A percentile compares a stretch with the other conserved stretches of the same genome.
These are phyloP conservation scores for Erinaceus europaeus DNA, from an alignment of 2,113 vertebrate genomes.

Conservation along the genomic window DNA sequence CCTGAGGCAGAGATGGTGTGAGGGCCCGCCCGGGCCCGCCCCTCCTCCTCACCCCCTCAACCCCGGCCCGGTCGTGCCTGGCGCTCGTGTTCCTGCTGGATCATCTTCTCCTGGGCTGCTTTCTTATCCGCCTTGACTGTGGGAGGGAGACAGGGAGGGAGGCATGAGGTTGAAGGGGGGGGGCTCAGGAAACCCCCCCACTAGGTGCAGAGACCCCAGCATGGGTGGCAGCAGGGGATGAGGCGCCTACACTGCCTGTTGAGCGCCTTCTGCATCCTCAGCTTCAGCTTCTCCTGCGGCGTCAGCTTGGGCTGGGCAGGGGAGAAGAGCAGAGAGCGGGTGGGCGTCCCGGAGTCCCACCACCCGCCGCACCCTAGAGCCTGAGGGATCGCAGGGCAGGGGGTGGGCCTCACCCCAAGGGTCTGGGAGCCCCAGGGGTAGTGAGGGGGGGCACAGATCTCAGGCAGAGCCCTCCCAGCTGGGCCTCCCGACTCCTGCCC, in stretches of 20 bases:
- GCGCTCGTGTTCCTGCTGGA: conserved; percentile 92
- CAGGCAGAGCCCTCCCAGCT: background rate
- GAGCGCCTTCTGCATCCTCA: conserved; percentile 94
- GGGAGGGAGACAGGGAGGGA: background rate
- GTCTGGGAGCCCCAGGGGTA: background rate
- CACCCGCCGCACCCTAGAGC: conserved; percentile 59
- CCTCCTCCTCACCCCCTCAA: fast-evolving
- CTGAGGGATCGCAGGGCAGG: background rate
- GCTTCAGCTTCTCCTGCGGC: conserved; percentile 92
- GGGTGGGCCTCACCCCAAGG: background rate
- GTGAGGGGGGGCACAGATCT: background rate
- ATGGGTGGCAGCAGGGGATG: fast-evolving
- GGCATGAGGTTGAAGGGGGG: background rate
- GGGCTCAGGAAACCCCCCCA: background rate
- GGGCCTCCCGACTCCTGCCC: conserved; percentile 48
- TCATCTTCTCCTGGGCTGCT: conserved; percentile 93
- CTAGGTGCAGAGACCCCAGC: too few species aligned
- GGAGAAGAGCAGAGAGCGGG: conserved; percentile 45
- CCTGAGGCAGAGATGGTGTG: conserved; percentile 76
- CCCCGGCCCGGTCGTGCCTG: conserved; percentile 80
- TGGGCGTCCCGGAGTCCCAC: conserved; percentile 59
- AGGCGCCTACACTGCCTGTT: conserved; percentile 91
- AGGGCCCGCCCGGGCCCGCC: fast-evolving
- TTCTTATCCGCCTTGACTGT: conserved; percentile 96
- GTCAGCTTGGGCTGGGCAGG: conserved; percentile 91